phyloP scores from a whole-genome alignment of 2,888 invertebrate genomes.

The Augiades crinisus region DNA sequence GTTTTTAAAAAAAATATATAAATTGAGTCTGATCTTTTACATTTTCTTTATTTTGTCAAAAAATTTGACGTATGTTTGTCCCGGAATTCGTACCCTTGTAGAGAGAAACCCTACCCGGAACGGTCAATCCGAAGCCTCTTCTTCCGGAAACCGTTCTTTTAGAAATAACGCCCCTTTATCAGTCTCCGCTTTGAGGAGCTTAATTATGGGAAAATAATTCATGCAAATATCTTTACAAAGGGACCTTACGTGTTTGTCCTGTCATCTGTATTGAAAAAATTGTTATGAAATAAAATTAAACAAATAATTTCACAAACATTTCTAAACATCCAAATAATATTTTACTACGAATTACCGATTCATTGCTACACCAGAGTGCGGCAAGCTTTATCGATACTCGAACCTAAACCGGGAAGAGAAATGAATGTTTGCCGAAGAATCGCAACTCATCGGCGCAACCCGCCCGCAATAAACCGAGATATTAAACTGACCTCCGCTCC shows the following conservation, averaged over 20 bases:
- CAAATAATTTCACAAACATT: neutral
- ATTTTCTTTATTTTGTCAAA: no score
- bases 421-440: slow-evolving; percentile 8
- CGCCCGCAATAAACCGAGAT: slow-evolving; percentile 10
- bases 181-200: slow-evolving; percentile 2
- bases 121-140: slow-evolving; percentile 6
- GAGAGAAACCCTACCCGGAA: neutral
- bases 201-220: slow-evolving; percentile 7
- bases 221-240: slow-evolving; percentile 11
- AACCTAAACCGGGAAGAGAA: slow-evolving; percentile 5
- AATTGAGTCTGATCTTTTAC: no score
- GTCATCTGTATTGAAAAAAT: neutral
- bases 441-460: slow-evolving; percentile 10
- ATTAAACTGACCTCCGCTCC: slow-evolving; percentile 17
- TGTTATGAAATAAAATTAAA: neutral
- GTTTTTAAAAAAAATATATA: no score
- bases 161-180: slow-evolving; percentile 11
- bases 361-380: no score
- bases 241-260: neutral
- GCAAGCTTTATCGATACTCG: neutral
- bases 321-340: neutral
- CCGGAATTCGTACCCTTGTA: neutral
- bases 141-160: slow-evolving; percentile 12
- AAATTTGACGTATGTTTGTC: no score
- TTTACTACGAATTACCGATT: neutral